Conservation (phyloP, 2,113 vertebrate genomes). For the Sturnira hondurensis region DNA sequence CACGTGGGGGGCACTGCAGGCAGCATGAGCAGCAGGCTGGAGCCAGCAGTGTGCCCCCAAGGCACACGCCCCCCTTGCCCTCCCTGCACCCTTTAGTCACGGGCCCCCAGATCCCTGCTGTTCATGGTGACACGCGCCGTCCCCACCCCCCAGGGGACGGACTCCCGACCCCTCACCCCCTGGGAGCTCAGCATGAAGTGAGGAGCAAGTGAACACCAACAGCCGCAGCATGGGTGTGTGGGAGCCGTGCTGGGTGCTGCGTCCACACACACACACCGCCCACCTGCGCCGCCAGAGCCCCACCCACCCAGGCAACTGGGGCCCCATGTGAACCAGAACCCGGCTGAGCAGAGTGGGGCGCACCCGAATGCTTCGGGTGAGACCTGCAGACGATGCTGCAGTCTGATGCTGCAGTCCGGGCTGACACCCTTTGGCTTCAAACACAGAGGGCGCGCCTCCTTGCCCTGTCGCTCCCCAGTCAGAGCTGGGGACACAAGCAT, state of each 20-base stretch:
- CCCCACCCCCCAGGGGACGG: background rate
- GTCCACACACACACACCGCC: background rate
- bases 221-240: background rate
- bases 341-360: rapidly evolving
- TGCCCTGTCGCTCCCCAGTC: background rate
- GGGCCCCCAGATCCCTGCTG: background rate
- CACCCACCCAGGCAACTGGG: background rate
- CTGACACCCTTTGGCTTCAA: background rate
- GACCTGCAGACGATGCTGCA: too few species aligned
- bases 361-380: background rate
- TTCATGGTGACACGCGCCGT: rapidly evolving
- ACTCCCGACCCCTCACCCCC: too few species aligned
- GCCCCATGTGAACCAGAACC: background rate
- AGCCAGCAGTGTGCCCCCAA: background rate
- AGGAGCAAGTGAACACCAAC: background rate
- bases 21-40: rapidly evolving
- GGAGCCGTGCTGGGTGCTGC: background rate
- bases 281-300: background rate
- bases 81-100: background rate
- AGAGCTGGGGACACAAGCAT: rapidly evolving
- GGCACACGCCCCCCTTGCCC: background rate
- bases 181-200: background rate
- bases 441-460: too few species aligned
- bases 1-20: rapidly evolving
- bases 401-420: background rate